Conservation (phyloP, 2,888 invertebrate species). For the Seira sanloemensis region DNA sequence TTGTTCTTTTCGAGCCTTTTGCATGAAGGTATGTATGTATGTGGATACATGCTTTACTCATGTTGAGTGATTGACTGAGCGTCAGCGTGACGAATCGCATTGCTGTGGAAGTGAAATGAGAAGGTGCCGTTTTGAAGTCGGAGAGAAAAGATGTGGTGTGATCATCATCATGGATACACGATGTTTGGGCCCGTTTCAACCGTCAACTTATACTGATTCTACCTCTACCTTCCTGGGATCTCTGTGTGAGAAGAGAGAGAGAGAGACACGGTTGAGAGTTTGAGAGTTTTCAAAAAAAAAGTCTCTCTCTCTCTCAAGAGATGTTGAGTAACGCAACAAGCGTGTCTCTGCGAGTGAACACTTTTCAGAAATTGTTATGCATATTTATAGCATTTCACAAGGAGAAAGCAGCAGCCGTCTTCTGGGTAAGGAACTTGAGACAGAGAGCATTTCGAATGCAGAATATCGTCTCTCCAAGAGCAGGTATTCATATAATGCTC, state of each 20-base stretch:
- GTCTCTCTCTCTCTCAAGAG: slow-evolving; percentile 41
- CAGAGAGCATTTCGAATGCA: too few relatives aligned
- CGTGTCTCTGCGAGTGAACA: slow-evolving; percentile 31
- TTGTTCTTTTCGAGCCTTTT: too few relatives aligned
- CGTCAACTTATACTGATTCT: too few relatives aligned
- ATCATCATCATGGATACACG: too few relatives aligned
- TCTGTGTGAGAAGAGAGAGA: neutral
- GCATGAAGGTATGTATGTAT: too few relatives aligned
- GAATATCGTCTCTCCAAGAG: too few relatives aligned
- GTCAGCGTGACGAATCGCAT: neutral
- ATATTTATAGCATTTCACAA: neutral
- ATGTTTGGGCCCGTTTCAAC: too few relatives aligned
- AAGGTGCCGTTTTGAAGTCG: slow-evolving; percentile 9
- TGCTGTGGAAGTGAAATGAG: neutral
- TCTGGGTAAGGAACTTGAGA: too few relatives aligned
- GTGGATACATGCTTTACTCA: too few relatives aligned
- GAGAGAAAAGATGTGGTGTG: slow-evolving; percentile 3
- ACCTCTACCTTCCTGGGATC: neutral
- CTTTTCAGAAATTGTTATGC: neutral
- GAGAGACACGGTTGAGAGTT: neutral
- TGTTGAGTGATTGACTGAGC: neutral
- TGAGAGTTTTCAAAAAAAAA: too few relatives aligned
- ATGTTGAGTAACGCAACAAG: slow-evolving; percentile 51
- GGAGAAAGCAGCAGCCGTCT: too few relatives aligned
- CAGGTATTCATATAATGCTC: too few relatives aligned